phyloP scores from a whole-genome alignment of 2,113 vertebrate species.

The Spizaetus ornatus region DNA sequence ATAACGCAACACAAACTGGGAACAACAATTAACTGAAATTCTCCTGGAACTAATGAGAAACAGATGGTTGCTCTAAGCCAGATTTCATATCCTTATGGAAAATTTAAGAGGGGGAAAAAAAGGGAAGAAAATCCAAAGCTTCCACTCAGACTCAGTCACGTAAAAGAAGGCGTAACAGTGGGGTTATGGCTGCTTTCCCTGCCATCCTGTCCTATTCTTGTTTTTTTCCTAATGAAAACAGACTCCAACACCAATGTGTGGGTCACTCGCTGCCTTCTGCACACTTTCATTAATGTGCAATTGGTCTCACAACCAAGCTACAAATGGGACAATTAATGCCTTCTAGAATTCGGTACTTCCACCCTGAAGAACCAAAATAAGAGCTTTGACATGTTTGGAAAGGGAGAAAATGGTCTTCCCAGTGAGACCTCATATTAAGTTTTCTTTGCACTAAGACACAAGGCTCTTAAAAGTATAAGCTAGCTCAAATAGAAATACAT shows the following conservation, averaged over 20 bases:
- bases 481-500: not conserved
- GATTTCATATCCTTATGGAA: not conserved
- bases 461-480: not conserved
- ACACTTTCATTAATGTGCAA: not conserved
- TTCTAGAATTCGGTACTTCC: not conserved
- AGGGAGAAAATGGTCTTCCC: not conserved
- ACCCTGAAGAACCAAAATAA: not conserved
- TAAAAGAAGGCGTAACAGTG: not conserved
- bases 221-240: not conserved
- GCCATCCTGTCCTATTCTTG: not conserved
- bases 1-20: not conserved
- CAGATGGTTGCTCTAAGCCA: not conserved
- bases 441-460: not conserved
- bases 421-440: not conserved
- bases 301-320: not conserved
- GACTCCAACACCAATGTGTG: rapidly evolving
- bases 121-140: not conserved
- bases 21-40: not conserved
- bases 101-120: not conserved
- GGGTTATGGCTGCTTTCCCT: not conserved
- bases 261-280: not conserved
- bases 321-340: rapidly evolving
- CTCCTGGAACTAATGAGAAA: not conserved
- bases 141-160: not conserved
- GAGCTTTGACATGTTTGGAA: not conserved